Evolutionary conservation across 2,113 vertebrate genomes (phyloP).

Genomic region (Indri indri): DNA sequence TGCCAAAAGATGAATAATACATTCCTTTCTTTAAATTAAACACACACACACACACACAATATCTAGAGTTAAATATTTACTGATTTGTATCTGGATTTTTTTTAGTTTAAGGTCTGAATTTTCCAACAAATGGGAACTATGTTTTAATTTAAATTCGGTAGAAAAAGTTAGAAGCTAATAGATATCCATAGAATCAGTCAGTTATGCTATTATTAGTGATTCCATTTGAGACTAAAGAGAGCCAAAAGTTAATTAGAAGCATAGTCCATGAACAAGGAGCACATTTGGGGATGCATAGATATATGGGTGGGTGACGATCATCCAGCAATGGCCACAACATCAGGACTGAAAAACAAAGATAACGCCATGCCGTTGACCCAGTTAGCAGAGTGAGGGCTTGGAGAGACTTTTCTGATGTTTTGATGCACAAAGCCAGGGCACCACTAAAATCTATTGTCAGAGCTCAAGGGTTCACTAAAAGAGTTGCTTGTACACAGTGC

Average conservation of each 20-base stretch:
- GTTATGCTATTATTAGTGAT: not conserved
- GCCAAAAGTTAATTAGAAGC: not conserved
- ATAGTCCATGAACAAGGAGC: not conserved
- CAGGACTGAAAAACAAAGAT: not conserved
- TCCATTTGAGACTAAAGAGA: not conserved
- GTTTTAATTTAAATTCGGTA: not conserved
- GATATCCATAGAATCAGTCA: not conserved
- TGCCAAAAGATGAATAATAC: not conserved
- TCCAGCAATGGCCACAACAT: not conserved
- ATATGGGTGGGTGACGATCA: not conserved
- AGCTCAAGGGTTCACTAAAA: not conserved
- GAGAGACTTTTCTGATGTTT: not conserved
- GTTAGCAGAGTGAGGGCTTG: not conserved
- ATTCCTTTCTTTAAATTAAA: not conserved
- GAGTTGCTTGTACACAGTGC: not conserved
- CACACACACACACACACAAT: not conserved
- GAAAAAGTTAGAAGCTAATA: slow-evolving; percentile 22
- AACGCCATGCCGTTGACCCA: not conserved
- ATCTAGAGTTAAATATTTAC: not conserved
- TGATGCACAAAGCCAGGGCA: not conserved
- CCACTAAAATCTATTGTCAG: not conserved
- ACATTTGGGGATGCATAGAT: too few relatives aligned
- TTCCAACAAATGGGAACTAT: not conserved
- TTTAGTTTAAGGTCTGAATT: not conserved
- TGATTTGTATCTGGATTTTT: not conserved